phyloP scores from a whole-genome alignment of 2,797 vertebrate species.

The Tangara arthus region DNA sequence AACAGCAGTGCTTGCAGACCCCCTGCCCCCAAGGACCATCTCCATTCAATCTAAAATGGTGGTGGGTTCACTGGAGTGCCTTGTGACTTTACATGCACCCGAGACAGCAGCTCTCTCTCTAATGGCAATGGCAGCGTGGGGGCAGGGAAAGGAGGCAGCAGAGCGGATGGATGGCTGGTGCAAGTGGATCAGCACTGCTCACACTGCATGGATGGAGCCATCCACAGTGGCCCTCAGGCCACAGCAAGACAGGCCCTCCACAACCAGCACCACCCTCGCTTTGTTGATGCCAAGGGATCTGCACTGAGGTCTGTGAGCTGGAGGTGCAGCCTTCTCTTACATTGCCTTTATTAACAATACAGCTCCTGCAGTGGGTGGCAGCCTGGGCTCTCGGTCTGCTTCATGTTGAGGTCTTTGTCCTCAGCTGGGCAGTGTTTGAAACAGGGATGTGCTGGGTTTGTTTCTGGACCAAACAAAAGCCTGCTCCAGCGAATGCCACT shows the following conservation, averaged over 20 bases:
- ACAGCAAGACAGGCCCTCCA: rapidly evolving
- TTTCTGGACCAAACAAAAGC: not conserved
- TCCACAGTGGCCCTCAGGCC: not conserved
- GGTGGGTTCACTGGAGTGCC: not conserved
- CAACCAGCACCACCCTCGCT: not conserved
- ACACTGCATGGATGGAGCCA: not conserved
- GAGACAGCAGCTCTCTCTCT: rapidly evolving
- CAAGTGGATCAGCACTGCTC: rapidly evolving
- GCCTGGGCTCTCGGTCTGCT: not conserved
- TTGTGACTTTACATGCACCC: not conserved
- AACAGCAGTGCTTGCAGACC: not conserved
- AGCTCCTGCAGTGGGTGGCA: not conserved
- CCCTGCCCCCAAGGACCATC: not conserved
- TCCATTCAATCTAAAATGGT: not conserved
- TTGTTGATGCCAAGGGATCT: not conserved
- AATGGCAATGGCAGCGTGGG: rapidly evolving
- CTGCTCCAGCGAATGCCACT: not conserved
- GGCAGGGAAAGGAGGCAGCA: not conserved
- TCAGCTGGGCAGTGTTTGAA: not conserved
- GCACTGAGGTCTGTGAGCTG: rapidly evolving
- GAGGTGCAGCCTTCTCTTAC: not conserved
- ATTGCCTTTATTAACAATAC: not conserved
- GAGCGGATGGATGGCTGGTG: rapidly evolving
- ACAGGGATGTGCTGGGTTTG: not conserved
- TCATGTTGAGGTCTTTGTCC: not conserved